phyloP scores from a whole-genome alignment of 1,140 invertebrate genomes.

The Trinorchestia longiramus region DNA sequence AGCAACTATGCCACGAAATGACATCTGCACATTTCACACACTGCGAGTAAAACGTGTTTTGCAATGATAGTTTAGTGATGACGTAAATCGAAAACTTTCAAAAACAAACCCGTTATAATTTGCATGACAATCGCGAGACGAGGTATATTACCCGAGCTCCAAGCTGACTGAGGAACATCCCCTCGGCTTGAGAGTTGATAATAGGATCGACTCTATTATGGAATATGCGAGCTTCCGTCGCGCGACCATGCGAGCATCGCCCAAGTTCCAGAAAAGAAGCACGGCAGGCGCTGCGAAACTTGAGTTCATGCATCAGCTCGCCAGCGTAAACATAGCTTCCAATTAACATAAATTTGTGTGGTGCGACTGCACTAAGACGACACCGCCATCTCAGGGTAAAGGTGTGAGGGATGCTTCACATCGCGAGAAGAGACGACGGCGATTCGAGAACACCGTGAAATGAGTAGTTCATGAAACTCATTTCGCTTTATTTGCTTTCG shows the following conservation, averaged over 20 bases:
- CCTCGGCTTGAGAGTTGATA: conserved; percentile 10
- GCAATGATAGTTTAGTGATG: background rate
- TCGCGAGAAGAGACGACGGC: background rate
- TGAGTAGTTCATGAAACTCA: background rate
- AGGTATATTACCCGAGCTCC: background rate
- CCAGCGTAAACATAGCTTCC: conserved; percentile 47
- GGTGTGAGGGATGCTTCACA: background rate
- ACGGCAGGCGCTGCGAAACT: conserved; percentile 29
- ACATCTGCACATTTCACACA: too few species aligned
- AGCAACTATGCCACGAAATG: too few species aligned
- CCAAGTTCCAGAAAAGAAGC: conserved; percentile 45
- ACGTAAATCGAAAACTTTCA: background rate
- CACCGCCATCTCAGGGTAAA: background rate
- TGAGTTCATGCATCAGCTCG: conserved; percentile 52
- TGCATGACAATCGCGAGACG: conserved; percentile 14
- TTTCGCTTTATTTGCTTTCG: background rate
- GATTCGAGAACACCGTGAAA: background rate
- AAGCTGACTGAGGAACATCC: background rate
- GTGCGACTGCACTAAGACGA: conserved; percentile 36
- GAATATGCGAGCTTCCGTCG: conserved; percentile 18
- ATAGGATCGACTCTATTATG: conserved; percentile 51
- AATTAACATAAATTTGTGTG: conserved; percentile 49
- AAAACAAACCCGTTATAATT: conserved; percentile 17
- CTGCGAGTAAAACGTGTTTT: background rate
- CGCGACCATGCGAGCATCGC: conserved; percentile 35